These are phyloP conservation scores for Gallinago paraguaiae DNA, from an alignment of 2,113 vertebrate species.

Conservation along the genomic window DNA sequence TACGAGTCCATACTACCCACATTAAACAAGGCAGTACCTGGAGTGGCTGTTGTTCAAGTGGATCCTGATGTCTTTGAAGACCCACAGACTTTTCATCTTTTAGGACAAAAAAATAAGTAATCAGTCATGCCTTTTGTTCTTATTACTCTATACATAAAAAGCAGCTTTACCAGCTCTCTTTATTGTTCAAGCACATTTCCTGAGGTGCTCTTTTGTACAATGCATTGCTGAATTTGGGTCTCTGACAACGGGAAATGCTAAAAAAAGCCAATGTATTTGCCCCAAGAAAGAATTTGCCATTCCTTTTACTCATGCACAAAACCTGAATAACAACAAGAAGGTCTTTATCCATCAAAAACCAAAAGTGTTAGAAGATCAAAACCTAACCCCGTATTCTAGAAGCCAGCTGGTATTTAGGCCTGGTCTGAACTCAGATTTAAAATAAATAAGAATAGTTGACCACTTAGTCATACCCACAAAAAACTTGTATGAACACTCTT, in stretches of 20 bases:
- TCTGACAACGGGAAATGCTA: background rate
- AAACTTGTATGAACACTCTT: background rate
- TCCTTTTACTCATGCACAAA: background rate
- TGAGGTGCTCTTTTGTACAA: background rate
- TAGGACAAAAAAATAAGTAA: background rate
- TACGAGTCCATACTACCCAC: background rate
- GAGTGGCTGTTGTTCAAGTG: background rate
- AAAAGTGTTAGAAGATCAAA: background rate
- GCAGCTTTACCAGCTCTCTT: background rate
- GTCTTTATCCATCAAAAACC: background rate
- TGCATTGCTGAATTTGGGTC: background rate
- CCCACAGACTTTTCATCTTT: background rate
- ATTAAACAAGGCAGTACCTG: background rate
- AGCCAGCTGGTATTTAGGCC: background rate
- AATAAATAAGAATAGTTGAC: background rate
- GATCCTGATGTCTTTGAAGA: background rate
- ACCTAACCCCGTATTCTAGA: background rate
- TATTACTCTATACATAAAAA: background rate
- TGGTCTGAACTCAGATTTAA: background rate
- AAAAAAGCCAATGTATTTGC: background rate
- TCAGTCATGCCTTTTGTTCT: background rate
- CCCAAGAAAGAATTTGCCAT: background rate
- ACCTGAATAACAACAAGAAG: background rate
- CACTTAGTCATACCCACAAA: background rate
- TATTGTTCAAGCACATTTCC: background rate